A percentile compares a stretch with the other conserved stretches of the same genome.
Evolutionary conservation across 1,140 invertebrate species (phyloP).

Genomic region (Berghia stephanieae): DNA sequence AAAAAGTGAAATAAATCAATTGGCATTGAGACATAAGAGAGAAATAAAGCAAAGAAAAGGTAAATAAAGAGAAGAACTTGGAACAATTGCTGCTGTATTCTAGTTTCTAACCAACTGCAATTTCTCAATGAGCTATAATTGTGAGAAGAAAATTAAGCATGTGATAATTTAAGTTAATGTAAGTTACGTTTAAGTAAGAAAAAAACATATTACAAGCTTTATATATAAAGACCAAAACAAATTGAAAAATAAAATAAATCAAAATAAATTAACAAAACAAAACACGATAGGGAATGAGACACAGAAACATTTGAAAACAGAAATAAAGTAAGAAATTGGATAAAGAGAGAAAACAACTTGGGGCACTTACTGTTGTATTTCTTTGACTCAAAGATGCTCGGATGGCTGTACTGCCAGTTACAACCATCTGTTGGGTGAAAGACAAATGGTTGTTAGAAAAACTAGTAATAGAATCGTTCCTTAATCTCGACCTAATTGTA

Average conservation of each 20-base stretch:
- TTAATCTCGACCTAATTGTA: too few relatives aligned
- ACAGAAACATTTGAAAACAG: background rate
- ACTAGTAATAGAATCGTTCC: too few relatives aligned
- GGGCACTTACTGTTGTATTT: slow-evolving; percentile 44
- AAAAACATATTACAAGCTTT: background rate
- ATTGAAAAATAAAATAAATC: slow-evolving; percentile 8
- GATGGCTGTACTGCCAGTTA: slow-evolving; percentile 26
- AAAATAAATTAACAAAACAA: background rate
- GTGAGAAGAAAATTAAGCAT: background rate
- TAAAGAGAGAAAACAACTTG: background rate
- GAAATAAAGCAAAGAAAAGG: background rate
- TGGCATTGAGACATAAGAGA: too few relatives aligned
- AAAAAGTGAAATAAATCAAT: too few relatives aligned
- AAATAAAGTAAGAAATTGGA: background rate
- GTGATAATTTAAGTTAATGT: background rate
- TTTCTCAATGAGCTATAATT: background rate
- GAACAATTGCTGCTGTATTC: background rate
- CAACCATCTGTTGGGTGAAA: slow-evolving; percentile 10
- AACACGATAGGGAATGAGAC: background rate
- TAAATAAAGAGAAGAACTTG: background rate
- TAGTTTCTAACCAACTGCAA: background rate
- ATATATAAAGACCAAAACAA: too few relatives aligned
- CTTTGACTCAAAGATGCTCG: slow-evolving; percentile 40
- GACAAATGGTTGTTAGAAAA: too few relatives aligned
- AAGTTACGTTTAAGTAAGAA: background rate